Percentiles rank a stretch among this genome's conserved stretches.
Conservation (phyloP, 2,113 vertebrate genomes). For the Heptranchias perlo region DNA sequence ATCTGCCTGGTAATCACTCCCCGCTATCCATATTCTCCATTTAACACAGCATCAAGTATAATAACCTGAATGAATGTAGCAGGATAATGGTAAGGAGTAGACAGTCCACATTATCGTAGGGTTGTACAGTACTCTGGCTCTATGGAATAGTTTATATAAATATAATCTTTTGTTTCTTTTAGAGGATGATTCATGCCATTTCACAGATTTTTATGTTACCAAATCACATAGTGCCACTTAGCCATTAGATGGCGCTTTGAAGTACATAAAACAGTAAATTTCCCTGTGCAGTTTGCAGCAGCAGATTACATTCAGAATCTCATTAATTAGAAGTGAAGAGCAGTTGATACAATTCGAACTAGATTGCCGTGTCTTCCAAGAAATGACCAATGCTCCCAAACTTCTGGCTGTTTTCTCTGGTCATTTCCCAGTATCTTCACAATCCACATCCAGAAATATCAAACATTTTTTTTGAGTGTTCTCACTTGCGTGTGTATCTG, state of each 20-base stretch:
- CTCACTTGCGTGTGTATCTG: background rate
- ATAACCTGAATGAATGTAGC: background rate
- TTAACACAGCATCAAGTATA: background rate
- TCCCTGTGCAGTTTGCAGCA: background rate
- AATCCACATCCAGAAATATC: no score
- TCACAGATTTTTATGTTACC: background rate
- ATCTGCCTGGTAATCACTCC: background rate
- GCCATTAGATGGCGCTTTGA: background rate
- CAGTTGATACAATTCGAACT: background rate
- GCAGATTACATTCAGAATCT: background rate
- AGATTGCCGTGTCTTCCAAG: background rate
- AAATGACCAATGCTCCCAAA: no score
- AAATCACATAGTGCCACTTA: background rate
- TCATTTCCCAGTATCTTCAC: no score
- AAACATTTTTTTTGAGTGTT: background rate
- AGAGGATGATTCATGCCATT: background rate
- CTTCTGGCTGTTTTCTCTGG: no score
- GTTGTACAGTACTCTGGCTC: background rate
- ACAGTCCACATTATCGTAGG: background rate
- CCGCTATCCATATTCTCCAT: background rate
- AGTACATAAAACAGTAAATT: background rate
- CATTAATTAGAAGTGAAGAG: background rate
- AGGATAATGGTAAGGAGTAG: background rate
- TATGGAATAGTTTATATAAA: background rate
- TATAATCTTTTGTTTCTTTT: background rate